Conservation (phyloP, 2,888 invertebrate genomes). For the Unio pictorum region DNA sequence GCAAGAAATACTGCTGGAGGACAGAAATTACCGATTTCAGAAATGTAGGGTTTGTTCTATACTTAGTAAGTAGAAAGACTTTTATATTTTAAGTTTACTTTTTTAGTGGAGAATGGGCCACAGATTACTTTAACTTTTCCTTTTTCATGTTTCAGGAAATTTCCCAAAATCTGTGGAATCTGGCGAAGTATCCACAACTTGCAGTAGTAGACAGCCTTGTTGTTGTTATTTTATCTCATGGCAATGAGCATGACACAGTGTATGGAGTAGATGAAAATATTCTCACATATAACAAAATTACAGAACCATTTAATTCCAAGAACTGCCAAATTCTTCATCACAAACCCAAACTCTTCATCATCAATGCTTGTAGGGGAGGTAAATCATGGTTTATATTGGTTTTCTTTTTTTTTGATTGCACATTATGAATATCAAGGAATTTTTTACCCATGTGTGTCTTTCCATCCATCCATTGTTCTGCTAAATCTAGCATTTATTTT, state of each 20-base stretch:
- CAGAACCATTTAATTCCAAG: slow-evolving; percentile 32
- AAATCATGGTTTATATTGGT: slow-evolving; percentile 6
- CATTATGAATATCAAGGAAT: too few relatives aligned
- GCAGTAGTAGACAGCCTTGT: slow-evolving; percentile 40
- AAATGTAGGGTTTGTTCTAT: too few relatives aligned
- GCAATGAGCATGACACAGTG: slow-evolving; percentile 28
- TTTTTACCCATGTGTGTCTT: too few relatives aligned
- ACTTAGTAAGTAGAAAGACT: too few relatives aligned
- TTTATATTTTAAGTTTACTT: too few relatives aligned
- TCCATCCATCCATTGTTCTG: too few relatives aligned
- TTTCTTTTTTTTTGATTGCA: too few relatives aligned
- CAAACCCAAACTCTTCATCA: slow-evolving; percentile 54
- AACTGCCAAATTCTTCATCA: slow-evolving; percentile 38
- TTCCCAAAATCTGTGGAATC: slow-evolving; percentile 11
- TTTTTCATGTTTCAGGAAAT: slow-evolving; percentile 33
- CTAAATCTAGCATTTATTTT: too few relatives aligned
- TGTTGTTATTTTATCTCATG: slow-evolving; percentile 48
- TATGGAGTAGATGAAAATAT: slow-evolving; percentile 35
- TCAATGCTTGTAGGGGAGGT: slow-evolving; percentile 58
- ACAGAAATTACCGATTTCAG: too few relatives aligned
- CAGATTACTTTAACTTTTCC: too few relatives aligned
- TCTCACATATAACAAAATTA: slow-evolving; percentile 13
- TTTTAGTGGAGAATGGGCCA: too few relatives aligned
- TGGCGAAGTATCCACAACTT: slow-evolving; percentile 26
- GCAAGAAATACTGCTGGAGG: too few relatives aligned